These are phyloP conservation scores for Catocala sponsa DNA, from an alignment of 2,888 invertebrate genomes.

Conservation along the genomic window DNA sequence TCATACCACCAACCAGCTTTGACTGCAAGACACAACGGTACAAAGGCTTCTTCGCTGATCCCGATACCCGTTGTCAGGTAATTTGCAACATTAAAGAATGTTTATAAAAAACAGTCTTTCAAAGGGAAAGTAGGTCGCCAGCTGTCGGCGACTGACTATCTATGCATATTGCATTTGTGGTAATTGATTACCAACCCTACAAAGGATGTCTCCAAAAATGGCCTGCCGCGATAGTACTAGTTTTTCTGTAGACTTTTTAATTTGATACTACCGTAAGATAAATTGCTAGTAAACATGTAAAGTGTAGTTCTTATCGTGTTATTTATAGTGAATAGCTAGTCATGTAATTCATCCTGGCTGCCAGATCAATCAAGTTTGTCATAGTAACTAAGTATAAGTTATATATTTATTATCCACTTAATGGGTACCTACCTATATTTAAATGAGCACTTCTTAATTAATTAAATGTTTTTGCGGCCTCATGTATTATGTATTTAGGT, in stretches of 20 bases:
- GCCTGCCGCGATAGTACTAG: conserved; percentile 27
- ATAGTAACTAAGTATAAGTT: no score
- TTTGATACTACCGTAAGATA: conserved; percentile 17
- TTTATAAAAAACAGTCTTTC: conserved; percentile 32
- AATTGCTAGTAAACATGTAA: not conserved
- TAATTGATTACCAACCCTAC: conserved; percentile 37
- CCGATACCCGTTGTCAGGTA: conserved; percentile 95
- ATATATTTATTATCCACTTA: no score
- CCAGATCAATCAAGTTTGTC: no score
- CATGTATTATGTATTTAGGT: no score
- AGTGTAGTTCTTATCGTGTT: no score
- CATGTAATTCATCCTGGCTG: no score
- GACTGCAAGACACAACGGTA: conserved; percentile 95
- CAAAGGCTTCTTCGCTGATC: conserved; percentile 96
- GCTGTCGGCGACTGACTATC: conserved; percentile 32
- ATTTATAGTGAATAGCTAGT: no score
- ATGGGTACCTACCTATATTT: no score
- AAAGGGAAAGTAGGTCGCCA: conserved; percentile 53
- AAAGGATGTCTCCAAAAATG: conserved; percentile 48
- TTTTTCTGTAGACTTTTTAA: conserved; percentile 14
- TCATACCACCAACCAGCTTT: conserved; percentile 93
- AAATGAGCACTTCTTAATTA: no score
- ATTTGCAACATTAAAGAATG: conserved; percentile 37
- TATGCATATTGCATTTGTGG: conserved; percentile 51
- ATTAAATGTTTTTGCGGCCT: no score